Evolutionary conservation across 53 echinoderm and acorn worm genomes (phyloP), one percentile per base, ranked within the genome.

Genomic region (Luidia sarsii): DNA sequence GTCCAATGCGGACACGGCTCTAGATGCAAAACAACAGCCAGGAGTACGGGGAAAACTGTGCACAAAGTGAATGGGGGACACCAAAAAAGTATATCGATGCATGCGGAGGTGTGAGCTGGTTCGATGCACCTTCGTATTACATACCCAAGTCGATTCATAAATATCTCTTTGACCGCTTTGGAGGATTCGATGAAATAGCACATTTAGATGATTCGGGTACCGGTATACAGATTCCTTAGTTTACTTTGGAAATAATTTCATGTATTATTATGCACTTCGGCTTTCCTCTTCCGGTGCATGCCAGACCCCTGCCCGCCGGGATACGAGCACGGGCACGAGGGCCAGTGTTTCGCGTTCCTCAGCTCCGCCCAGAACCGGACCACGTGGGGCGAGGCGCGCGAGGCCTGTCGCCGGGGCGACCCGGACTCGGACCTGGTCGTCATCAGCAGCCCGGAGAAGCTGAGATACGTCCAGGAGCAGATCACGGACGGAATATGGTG

Each of bases 401-500:
- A 18, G 6, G 33, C 25, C 2, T 82, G 82, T 30, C 31, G 24
- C 2, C 22, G 46, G 33, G 35, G 6, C 21, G 32, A 63, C 20
- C 7, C 35, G 0, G 80, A 93, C 41, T 77, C 83, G 7, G 94
- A 93, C 80, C 68, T 93, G 33, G 73, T 84, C 4, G 75, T 93
- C 21, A 80, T 93, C 32, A 79, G 79, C 51, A 84, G 87, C 33
- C 80, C 61, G n/a, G 80, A 72, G n/a, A 87, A 93, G 71, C 60
- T 87, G 15, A 39, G 80, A 2, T 93, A 82, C 59, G 48, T 93
- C 11, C 61, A 41, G 33, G 61, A 21, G 33, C 36, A 72, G n/a
- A 62, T 71, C 20, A 75, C 57, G 55, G 38, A 1, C 46, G 49
- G 28, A 7, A 53, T 50, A 45, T 93, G 89, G 87, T 93, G 94